Evolutionary conservation across 37 sponge, comb jelly and placozoan species (phyloP), one percentile per base, ranked within the genome.

Genomic region (Oscarella lobularis): DNA sequence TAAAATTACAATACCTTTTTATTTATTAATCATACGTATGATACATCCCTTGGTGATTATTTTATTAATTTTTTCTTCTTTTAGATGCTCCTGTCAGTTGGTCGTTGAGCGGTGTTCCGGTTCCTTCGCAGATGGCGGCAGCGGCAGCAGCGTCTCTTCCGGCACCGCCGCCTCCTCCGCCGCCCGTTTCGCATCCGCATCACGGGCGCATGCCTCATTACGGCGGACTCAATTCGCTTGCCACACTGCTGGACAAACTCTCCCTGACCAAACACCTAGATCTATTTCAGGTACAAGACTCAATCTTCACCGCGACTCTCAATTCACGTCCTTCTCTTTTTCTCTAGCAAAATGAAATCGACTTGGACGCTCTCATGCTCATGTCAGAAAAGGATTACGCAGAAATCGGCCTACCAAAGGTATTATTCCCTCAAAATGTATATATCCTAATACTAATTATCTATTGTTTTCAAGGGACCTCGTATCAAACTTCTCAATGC

Each of bases 321-420:
- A n/a, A n/a, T n/a, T n/a, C n/a, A n/a, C n/a, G n/a, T n/a, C n/a
- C n/a, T n/a, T 9, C 38, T 2, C 9, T 31, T 0, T 3, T 76
- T 31, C 3, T 78, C 39, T 70, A 92, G 89, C 68, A 73, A 33
- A 88, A 92, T 81, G 93, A 92, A 39, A 92, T 92, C 41, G 93
- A 92, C 67, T 60, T 86, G 60, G 72, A 83, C 41, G 93, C 93
- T 37, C 80, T 92, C 9, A 67, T 82, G 41, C 81, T 92, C 3
- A 92, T 92, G 93, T 78, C 82, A 6, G 89, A 92, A 31, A 85
- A 83, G 38, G 93, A 92, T 39, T 92, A 85, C 77, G 36, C 80
- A 35, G 93, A 92, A 76, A 81, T 92, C 20, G 93, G 89, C 3
- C 67, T 92, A 0, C 85, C 90, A 40, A 66, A 85, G 68, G 88